Percentiles rank a stretch among this genome's conserved stretches.
Evolutionary conservation across 2,113 vertebrate species (phyloP).

Genomic region (Campylomormyrus numenius): DNA sequence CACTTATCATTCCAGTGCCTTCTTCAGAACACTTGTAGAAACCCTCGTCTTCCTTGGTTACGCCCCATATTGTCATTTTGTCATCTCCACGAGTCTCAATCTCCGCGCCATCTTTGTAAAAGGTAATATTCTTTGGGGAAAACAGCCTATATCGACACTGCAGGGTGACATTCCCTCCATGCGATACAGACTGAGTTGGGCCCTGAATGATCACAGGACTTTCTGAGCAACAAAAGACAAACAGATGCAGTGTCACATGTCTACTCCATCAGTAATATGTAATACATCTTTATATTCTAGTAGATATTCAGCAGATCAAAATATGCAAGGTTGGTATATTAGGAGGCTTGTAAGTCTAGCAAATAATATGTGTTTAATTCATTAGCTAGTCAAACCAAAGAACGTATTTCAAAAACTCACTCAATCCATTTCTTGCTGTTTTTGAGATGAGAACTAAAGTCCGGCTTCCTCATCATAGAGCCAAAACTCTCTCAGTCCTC

Average conservation of each 20-base stretch:
- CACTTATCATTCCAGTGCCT: conserved; percentile 34
- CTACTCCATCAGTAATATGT: not conserved
- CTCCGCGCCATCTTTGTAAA: conserved; percentile 44
- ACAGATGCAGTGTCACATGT: not conserved
- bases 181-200: conserved; percentile 33
- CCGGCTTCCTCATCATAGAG: not conserved
- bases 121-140: conserved; percentile 11
- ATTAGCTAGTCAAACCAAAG: not conserved
- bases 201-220: conserved; percentile 37
- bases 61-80: conserved; percentile 36
- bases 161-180: conserved; percentile 37
- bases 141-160: conserved; percentile 33
- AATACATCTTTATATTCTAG: not conserved
- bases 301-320: not conserved
- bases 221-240: conserved; percentile 32
- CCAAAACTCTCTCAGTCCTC: not conserved
- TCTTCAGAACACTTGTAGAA: conserved; percentile 47
- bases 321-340: not conserved
- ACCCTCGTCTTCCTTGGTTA: conserved; percentile 44
- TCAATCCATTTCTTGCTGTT: not conserved
- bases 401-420: not conserved
- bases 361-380: not conserved
- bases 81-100: not conserved
- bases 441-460: not conserved
- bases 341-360: not conserved